Evolutionary conservation across 2,113 vertebrate species (phyloP), one percentile per base, ranked within the genome.

Genomic region (Orycteropus afer): DNA sequence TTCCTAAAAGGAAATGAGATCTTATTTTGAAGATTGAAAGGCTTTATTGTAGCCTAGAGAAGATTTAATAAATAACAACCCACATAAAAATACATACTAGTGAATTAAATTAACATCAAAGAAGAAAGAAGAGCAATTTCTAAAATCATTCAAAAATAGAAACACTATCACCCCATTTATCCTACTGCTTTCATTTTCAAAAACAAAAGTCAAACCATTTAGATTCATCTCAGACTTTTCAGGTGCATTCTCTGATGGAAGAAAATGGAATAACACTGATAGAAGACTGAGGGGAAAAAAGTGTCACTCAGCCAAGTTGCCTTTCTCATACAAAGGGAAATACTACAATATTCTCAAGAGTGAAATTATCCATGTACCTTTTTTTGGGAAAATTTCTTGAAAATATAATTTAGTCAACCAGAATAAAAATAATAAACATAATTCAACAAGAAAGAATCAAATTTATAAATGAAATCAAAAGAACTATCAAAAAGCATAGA

Each of bases 321-420:
- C 42, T 76, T 85, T 88, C 40, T 85, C 20, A 37, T 67, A 7
- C 47, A 42, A 22, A 93, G 20, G 14, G 42, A 42, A 85, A 42
- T 34, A 57, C 49, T 65, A 74, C 84, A 61, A 65, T 86, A 79
- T 47, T 65, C 1, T 40, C 27, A 76, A 77, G 42, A 84, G 76
- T 67, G 57, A 45, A 51, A 69, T 79, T 92, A 74, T 87, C 91
- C 25, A 77, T 61, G 23, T 76, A 27, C 17, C 0, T 7, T 77
- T 67, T n/a, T 45, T 90, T n/a, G n/a, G 49, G 63, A 76, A 93
- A 90, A n/a, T 53, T 84, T 76, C 53, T 80, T 93, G 53, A 80
- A 92, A 93, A 87, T 7, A 6, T 83, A 94, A 78, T 32, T 78
- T 9, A 86, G 22, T 12, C 9, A 55, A 74, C 34, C 32, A 83